Evolutionary conservation across 2,797 vertebrate species (phyloP).

Genomic region (Threskiornis aethiopicus): DNA sequence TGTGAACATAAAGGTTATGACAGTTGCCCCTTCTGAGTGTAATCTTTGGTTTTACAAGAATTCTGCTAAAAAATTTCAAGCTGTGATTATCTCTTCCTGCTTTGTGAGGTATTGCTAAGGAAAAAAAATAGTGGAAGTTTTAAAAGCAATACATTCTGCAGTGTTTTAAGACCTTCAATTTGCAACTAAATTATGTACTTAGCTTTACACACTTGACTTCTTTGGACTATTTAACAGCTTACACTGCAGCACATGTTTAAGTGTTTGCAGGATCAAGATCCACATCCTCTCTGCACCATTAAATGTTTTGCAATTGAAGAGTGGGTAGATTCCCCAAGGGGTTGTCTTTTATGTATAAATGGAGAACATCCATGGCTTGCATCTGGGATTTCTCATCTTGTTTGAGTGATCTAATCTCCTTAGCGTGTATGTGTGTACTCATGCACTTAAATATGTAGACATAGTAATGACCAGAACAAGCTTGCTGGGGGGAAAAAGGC

Average conservation of each 20-base stretch:
- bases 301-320: constrained; percentile 23
- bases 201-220: constrained; percentile 54
- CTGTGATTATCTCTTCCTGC: constrained; percentile 1
- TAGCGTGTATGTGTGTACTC: background rate
- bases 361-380: background rate
- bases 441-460: background rate
- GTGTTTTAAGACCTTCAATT: constrained; percentile 8
- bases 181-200: constrained; percentile 48
- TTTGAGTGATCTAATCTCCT: constrained; percentile 18
- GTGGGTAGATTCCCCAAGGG: constrained; percentile 2
- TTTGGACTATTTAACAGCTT: constrained; percentile 22
- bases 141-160: background rate
- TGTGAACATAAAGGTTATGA: constrained; percentile 22
- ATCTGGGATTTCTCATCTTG: constrained; percentile 42
- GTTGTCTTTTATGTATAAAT: constrained; percentile 2
- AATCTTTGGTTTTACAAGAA: constrained; percentile 33
- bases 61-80: constrained; percentile 2
- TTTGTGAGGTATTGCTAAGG: background rate
- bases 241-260: background rate
- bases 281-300: background rate
- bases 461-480: background rate
- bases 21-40: constrained; percentile 16
- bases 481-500: background rate
- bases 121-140: background rate
- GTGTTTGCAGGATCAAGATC: constrained; percentile 19